Percentiles rank a stretch among this genome's conserved stretches.
Conservation (phyloP, 1,140 invertebrate species). For the Argopecten irradians region DNA sequence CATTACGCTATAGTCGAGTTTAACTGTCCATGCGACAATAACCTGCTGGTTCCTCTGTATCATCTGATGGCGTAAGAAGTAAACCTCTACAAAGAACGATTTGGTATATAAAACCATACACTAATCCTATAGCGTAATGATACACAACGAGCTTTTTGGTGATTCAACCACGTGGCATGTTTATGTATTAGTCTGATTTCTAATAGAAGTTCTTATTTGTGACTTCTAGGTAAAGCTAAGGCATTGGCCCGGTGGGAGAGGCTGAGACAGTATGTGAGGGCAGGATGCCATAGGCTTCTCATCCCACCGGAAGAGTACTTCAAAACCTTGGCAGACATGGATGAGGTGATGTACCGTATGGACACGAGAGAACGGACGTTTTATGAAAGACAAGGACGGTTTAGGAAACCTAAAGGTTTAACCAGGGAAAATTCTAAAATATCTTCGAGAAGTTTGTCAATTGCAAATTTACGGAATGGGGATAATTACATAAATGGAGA, state of each 20-base stretch:
- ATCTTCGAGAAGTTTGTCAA: background rate
- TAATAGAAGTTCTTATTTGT: background rate
- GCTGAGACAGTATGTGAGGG: background rate
- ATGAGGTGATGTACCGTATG: background rate
- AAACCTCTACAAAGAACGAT: background rate
- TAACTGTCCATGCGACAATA: background rate
- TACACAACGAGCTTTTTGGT: background rate
- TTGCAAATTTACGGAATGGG: background rate
- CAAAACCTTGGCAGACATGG: background rate
- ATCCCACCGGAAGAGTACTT: slow-evolving; percentile 5
- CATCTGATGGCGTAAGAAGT: background rate
- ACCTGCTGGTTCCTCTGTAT: background rate
- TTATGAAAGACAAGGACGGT: background rate
- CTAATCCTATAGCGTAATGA: background rate
- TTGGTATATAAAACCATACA: background rate
- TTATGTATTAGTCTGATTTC: background rate
- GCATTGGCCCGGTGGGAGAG: slow-evolving; percentile 10
- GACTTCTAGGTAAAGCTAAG: slow-evolving; percentile 2
- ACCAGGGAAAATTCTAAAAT: background rate
- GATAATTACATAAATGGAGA: background rate
- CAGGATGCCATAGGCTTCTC: background rate
- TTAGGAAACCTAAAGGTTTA: background rate
- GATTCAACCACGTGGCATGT: background rate
- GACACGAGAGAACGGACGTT: background rate
- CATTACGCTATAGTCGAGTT: slow-evolving; percentile 1